phyloP scores from a whole-genome alignment of 1,140 invertebrate species.

The Epicauta chinensis region DNA sequence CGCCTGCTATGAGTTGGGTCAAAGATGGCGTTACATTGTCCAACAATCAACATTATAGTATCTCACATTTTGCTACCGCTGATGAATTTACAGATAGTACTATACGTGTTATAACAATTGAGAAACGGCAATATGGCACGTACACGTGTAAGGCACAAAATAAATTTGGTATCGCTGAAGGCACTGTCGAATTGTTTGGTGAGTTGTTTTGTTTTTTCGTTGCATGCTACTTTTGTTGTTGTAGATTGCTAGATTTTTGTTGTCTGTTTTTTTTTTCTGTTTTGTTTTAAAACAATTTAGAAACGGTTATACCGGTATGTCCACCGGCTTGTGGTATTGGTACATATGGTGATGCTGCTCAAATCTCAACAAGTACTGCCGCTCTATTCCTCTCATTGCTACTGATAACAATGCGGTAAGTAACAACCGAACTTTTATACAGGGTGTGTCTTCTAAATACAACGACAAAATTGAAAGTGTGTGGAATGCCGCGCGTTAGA shows the following conservation, averaged over 20 bases:
- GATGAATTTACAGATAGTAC: conserved; percentile 89
- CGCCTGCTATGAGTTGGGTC: conserved; percentile 79
- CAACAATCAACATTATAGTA: conserved; percentile 79
- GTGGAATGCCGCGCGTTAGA: no score
- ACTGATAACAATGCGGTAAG: conserved; percentile 36
- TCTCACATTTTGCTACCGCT: conserved; percentile 82
- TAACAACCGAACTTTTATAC: background rate
- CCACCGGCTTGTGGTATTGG: conserved; percentile 82
- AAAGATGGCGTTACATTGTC: conserved; percentile 74
- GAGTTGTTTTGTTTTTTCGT: conserved; percentile 38
- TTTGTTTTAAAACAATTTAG: conserved; percentile 46
- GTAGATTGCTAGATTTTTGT: no score
- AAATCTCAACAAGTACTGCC: conserved; percentile 32
- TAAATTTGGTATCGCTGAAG: conserved; percentile 74
- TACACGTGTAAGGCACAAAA: conserved; percentile 84
- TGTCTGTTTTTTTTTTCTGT: no score
- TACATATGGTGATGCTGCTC: conserved; percentile 34
- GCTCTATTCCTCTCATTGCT: conserved; percentile 30
- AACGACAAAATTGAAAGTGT: no score
- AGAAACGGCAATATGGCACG: conserved; percentile 81
- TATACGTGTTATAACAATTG: conserved; percentile 75
- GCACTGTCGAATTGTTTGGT: conserved; percentile 77
- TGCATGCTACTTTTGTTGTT: conserved; percentile 23
- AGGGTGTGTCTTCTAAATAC: no score
- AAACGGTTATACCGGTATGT: conserved; percentile 86